Evolutionary conservation across 2,888 invertebrate genomes (phyloP).

Genomic region (Heliconius cydno): DNA sequence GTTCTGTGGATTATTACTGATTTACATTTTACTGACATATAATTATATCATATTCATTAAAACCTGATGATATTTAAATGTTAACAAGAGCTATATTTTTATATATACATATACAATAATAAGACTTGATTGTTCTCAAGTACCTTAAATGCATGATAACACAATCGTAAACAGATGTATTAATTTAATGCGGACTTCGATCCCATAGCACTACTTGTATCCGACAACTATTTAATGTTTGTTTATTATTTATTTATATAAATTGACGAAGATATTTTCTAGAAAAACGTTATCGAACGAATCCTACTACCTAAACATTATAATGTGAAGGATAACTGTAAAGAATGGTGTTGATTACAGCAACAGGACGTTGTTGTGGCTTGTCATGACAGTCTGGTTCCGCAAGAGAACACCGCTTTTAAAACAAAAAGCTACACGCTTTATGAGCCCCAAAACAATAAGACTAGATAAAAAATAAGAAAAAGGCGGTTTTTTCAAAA

Average conservation of each 20-base stretch:
- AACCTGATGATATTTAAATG: not conserved
- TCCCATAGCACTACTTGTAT: slow-evolving; percentile 38
- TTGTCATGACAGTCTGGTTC: slow-evolving; percentile 68
- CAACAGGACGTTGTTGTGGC: slow-evolving; percentile 55
- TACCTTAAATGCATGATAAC: slow-evolving; percentile 41
- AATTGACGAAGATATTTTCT: not conserved
- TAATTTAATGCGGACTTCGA: slow-evolving; percentile 53
- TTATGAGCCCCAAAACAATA: slow-evolving; percentile 57
- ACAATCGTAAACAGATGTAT: slow-evolving; percentile 49
- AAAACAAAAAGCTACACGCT: slow-evolving; percentile 73
- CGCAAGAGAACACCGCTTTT: slow-evolving; percentile 65
- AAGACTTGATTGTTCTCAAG: slow-evolving; percentile 35
- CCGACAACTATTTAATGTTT: slow-evolving; percentile 2
- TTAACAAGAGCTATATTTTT: slow-evolving; percentile 49
- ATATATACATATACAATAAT: slow-evolving; percentile 14
- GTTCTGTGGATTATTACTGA: not conserved
- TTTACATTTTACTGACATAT: not conserved
- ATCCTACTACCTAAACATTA: slow-evolving; percentile 1
- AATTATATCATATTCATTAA: not conserved
- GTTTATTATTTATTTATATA: slow-evolving; percentile 4
- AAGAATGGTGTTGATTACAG: slow-evolving; percentile 72
- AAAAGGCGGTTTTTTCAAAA: slow-evolving; percentile 10
- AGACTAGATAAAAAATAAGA: slow-evolving; percentile 25
- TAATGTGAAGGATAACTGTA: slow-evolving; percentile 38
- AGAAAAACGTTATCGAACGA: not conserved